These are phyloP conservation scores for Panthera leo DNA, from an alignment of 2,113 vertebrate species.

Conservation along the genomic window DNA sequence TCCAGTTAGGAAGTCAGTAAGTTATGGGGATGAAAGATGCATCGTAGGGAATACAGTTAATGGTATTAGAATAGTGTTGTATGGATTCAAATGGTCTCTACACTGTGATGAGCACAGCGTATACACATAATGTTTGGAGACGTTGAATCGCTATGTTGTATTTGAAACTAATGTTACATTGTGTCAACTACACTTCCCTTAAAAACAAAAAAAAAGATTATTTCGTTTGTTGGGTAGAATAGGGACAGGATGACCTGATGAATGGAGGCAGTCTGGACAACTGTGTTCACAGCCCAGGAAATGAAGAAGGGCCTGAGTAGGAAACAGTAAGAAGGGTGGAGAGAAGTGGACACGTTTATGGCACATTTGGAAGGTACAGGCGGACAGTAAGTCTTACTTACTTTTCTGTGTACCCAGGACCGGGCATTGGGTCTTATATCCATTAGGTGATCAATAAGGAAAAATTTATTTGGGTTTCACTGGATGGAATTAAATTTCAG, in stretches of 20 bases:
- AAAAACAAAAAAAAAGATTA: background rate
- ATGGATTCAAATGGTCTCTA: background rate
- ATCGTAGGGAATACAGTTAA: background rate
- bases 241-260: background rate
- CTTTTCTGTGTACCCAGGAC: background rate
- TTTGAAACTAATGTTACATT: background rate
- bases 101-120: too few species aligned
- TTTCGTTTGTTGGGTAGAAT: background rate
- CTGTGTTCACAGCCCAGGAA: background rate
- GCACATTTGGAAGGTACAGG: background rate
- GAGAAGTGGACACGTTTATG: background rate
- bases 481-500: slow-evolving; percentile 8
- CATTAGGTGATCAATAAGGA: background rate
- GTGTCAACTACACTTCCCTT: background rate
- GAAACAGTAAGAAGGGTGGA: background rate
- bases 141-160: background rate
- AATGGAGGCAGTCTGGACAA: background rate
- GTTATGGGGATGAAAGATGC: background rate
- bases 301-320: background rate
- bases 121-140: background rate
- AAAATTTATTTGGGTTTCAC: background rate
- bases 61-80: background rate
- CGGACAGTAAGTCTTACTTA: background rate
- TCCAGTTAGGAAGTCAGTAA: background rate
- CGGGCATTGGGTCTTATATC: fast-evolving